phyloP scores from a whole-genome alignment of 1,140 invertebrate genomes.

The Drosophila pachea region DNA sequence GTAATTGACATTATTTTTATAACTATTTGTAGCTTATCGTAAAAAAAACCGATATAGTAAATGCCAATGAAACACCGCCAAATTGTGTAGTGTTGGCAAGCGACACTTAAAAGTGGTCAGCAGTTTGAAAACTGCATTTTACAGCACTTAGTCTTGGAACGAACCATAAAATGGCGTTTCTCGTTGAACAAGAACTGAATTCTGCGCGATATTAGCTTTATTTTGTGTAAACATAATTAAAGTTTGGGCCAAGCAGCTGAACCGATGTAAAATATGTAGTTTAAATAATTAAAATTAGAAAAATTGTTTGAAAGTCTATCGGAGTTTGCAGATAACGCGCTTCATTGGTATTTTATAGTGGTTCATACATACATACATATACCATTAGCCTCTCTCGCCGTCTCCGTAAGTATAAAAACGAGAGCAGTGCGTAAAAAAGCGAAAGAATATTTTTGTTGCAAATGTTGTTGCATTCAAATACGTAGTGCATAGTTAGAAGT shows the following conservation, averaged over 20 bases:
- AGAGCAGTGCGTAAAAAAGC: constrained; percentile 47
- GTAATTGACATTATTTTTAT: constrained; percentile 79
- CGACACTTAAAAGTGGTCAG: constrained; percentile 9
- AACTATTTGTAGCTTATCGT: neutral
- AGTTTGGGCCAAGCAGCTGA: constrained; percentile 15
- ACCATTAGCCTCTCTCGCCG: constrained; percentile 43
- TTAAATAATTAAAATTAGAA: constrained; percentile 24
- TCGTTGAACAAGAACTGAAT: constrained; percentile 51
- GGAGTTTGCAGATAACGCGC: constrained; percentile 25
- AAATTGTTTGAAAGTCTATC: constrained; percentile 22
- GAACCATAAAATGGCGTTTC: constrained; percentile 63
- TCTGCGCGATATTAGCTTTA: constrained; percentile 47
- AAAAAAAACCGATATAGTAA: constrained; percentile 11
- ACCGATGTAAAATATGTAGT: constrained; percentile 37
- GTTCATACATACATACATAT: constrained; percentile 14
- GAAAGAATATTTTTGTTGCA: constrained; percentile 44
- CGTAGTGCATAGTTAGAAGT: constrained; percentile 22
- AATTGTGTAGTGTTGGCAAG: constrained; percentile 29
- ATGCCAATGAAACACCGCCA: constrained; percentile 41
- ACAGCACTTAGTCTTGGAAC: constrained; percentile 29
- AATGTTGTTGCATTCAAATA: constrained; percentile 33
- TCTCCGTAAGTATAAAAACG: constrained; percentile 46
- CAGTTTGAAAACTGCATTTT: constrained; percentile 17
- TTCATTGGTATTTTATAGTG: constrained; percentile 24
- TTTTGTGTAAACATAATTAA: constrained; percentile 36